A percentile compares a stretch with the other conserved stretches of the same genome.
Evolutionary conservation across 2,888 invertebrate genomes (phyloP).

Genomic region (Phyllotreta cruciferae): DNA sequence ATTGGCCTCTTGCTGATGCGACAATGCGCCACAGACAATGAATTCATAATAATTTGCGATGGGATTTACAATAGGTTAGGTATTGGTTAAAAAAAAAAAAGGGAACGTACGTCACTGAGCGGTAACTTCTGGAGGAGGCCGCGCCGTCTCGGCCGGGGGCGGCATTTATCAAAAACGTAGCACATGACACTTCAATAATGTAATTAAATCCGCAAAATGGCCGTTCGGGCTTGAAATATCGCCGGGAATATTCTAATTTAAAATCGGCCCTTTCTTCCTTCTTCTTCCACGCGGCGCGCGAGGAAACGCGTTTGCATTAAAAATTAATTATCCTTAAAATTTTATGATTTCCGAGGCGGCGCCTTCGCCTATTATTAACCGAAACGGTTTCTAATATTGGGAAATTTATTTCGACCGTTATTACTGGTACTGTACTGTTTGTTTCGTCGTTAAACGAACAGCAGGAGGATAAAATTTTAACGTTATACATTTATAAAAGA

Average conservation of each 20-base stretch:
- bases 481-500: too few species aligned
- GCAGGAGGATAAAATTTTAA: not conserved
- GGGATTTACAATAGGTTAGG: too few species aligned
- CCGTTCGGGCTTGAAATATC: constrained; percentile 58
- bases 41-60: too few species aligned
- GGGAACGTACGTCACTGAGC: constrained; percentile 45
- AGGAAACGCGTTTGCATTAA: constrained; percentile 49
- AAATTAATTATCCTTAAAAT: constrained; percentile 57
- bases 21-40: too few species aligned
- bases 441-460: constrained; percentile 20
- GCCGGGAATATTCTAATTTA: constrained; percentile 58
- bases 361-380: constrained; percentile 33
- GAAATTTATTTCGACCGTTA: constrained; percentile 28
- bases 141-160: constrained; percentile 20
- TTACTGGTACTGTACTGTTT: constrained; percentile 25
- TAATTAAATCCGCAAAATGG: constrained; percentile 61
- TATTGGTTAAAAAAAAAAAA: too few species aligned
- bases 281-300: constrained; percentile 41
- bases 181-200: constrained; percentile 61
- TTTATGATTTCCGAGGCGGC: constrained; percentile 46
- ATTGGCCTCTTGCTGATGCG: too few species aligned
- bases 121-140: constrained; percentile 47
- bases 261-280: constrained; percentile 50
- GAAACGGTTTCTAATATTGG: constrained; percentile 35
- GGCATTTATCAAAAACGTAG: constrained; percentile 60